These are phyloP conservation scores for Synanthedon andrenaeformis DNA, from an alignment of 2,888 invertebrate species.

Conservation along the genomic window DNA sequence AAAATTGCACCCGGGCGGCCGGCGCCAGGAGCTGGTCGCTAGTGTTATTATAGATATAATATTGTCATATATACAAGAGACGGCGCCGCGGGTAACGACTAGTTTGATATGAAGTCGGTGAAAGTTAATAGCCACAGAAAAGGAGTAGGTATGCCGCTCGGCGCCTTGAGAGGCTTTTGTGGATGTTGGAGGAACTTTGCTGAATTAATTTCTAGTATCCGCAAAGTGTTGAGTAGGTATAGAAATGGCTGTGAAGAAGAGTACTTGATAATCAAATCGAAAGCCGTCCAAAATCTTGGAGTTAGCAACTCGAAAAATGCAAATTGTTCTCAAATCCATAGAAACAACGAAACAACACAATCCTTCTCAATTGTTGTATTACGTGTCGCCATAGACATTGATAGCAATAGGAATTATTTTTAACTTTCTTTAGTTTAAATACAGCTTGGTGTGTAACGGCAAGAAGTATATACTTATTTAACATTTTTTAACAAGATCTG, in stretches of 20 bases:
- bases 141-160: no score
- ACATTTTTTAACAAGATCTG: no score
- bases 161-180: neutral
- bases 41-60: no score
- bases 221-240: neutral
- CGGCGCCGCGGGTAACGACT: no score
- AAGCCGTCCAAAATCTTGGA: constrained; percentile 12
- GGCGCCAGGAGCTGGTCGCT: no score
- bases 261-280: constrained; percentile 29
- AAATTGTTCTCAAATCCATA: constrained; percentile 34
- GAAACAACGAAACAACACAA: constrained; percentile 31
- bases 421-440: no score
- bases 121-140: no score
- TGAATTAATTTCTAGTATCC: neutral
- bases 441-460: no score
- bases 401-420: neutral
- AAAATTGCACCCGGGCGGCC: no score
- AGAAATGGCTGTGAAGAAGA: constrained; percentile 8
- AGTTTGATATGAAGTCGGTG: no score
- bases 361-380: constrained; percentile 12
- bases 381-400: constrained; percentile 6
- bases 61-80: no score
- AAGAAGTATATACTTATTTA: no score
- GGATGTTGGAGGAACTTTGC: neutral
- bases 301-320: constrained; percentile 30